phyloP scores from a whole-genome alignment of 2,113 vertebrate genomes.

The Clarias magur region DNA sequence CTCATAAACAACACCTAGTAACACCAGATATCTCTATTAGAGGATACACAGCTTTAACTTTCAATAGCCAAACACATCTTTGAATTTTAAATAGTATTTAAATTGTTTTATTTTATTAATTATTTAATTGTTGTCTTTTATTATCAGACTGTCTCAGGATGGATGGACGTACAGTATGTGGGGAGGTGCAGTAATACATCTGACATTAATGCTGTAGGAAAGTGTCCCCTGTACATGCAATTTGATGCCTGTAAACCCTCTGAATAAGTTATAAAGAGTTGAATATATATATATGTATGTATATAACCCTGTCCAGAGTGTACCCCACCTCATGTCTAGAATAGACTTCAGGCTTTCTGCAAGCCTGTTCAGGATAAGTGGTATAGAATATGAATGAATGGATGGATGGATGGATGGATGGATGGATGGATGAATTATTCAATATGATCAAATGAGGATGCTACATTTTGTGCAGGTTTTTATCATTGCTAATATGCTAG shows the following conservation, averaged over 20 bases:
- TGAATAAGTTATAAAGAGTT: not conserved
- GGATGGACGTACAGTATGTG: not conserved
- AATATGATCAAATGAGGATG: too few species aligned
- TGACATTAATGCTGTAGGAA: not conserved
- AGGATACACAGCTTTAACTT: not conserved
- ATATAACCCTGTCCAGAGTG: too few species aligned
- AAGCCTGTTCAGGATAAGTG: too few species aligned
- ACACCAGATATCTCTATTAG: constrained; percentile 16
- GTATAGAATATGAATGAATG: too few species aligned
- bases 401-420: too few species aligned
- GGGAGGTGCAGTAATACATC: not conserved
- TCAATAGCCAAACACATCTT: not conserved
- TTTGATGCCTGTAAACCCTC: not conserved
- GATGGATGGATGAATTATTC: too few species aligned
- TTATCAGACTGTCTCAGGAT: not conserved
- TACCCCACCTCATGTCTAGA: too few species aligned
- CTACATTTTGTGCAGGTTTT: not conserved
- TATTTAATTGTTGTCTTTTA: constrained; percentile 4
- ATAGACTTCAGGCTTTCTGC: too few species aligned
- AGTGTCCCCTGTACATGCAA: not conserved
- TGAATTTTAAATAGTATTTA: not conserved
- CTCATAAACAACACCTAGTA: constrained; percentile 35
- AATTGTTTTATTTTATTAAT: not conserved
- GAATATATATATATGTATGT: too few species aligned
- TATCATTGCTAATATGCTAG: not conserved